Evolutionary conservation across 1,140 invertebrate genomes (phyloP).

Genomic region (Sinonovacula constricta): DNA sequence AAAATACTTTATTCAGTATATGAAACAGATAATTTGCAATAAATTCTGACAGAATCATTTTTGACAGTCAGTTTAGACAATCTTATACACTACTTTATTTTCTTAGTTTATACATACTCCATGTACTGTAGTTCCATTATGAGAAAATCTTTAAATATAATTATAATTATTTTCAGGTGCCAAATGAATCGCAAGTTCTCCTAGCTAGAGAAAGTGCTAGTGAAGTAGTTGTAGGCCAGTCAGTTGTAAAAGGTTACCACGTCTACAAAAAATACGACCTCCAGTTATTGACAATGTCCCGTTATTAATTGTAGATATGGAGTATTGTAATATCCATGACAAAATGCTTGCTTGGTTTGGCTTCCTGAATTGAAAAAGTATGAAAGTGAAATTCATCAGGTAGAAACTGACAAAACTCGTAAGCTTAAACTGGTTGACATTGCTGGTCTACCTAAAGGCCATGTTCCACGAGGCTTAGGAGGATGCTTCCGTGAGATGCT

Average conservation of each 20-base stretch:
- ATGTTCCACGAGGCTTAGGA: slow-evolving; percentile 34
- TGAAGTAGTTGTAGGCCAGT: not conserved
- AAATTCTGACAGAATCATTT: no score
- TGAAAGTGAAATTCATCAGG: not conserved
- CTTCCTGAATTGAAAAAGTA: not conserved
- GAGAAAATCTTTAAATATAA: no score
- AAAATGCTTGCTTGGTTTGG: slow-evolving; percentile 21
- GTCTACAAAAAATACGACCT: slow-evolving; percentile 5
- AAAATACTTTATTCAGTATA: no score
- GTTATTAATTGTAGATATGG: not conserved
- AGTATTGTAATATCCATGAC: slow-evolving; percentile 26
- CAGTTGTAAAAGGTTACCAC: slow-evolving; percentile 18
- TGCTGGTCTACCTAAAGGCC: slow-evolving; percentile 31
- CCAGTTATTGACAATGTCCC: not conserved
- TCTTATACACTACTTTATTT: no score
- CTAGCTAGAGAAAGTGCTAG: not conserved
- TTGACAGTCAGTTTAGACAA: no score
- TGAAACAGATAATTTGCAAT: no score
- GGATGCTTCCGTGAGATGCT: slow-evolving; percentile 17
- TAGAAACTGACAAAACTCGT: slow-evolving; percentile 27
- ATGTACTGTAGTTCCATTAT: no score
- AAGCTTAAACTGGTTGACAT: slow-evolving; percentile 19
- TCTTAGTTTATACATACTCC: no score
- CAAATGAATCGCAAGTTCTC: not conserved
- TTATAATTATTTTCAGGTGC: not conserved